Evolutionary conservation across 2,113 vertebrate genomes (phyloP), one percentile per base, ranked within the genome.

Genomic region (Spea bombifrons): DNA sequence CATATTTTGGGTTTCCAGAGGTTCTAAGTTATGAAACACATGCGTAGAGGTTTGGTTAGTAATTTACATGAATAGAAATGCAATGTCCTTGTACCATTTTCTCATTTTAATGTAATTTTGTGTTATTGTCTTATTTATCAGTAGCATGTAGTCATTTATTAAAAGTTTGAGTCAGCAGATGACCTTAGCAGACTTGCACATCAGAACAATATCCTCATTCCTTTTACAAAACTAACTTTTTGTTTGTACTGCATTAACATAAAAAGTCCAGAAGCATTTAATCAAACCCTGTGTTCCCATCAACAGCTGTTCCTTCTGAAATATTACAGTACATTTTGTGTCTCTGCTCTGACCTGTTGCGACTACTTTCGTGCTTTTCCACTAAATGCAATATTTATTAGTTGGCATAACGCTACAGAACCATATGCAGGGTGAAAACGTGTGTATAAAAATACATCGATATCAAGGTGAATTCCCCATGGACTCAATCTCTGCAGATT

Each of bases 341-440:
- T 75, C 63, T 75, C 66, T 66, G 17, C 10, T 63, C 30, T 75
- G 48, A 75, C 63, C 63, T 66, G 63, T 75, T 75, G 30, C 7
- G 4, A 12, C 6, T 59, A 2, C 55, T 12, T 59, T 13, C 55
- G 5, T 55, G 12, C 13, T 43, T 50, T n/a, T 66, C 64, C n/a
- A 8, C 45, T 44, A 16, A 66, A 47, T 49, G 50, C 13, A 75
- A 75, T 61, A 53, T 75, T 75, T 75, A 75, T 75, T 49, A 46
- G 66, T 17, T 49, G n/a, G 10, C 64, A 8, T 30, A 66, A 10
- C 50, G 63, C 66, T 66, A 75, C 63, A 30, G 17, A 43, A 52
- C 49, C 30, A 52, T 75, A 50, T 53, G 45, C 30, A 53, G 48
- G 44, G 17, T 45, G n/a, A 66, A 66, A 52, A 44, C 46, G 10